phyloP scores from a whole-genome alignment of 2,797 vertebrate genomes.

The Distichodus sexfasciatus region DNA sequence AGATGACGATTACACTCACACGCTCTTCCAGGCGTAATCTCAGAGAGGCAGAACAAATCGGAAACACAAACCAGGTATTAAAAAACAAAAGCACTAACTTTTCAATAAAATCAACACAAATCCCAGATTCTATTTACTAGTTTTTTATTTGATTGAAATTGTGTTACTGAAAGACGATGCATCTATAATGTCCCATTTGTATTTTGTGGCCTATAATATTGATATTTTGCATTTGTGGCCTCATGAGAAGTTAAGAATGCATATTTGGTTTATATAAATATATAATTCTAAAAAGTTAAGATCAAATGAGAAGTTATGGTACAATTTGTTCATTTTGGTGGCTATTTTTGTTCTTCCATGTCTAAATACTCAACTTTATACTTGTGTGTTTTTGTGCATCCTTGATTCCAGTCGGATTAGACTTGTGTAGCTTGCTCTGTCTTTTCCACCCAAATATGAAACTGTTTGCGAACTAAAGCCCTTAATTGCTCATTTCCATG shows the following conservation, averaged over 20 bases:
- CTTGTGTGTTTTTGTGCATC: conserved; percentile 8
- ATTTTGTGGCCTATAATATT: not conserved
- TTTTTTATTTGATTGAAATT: not conserved
- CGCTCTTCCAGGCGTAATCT: conserved; percentile 47
- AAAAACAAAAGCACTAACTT: too few relatives aligned
- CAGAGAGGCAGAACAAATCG: not conserved
- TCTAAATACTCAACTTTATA: conserved; percentile 29
- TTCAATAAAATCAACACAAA: conserved; percentile 48
- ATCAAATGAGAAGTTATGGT: conserved; percentile 1
- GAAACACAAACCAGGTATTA: conserved; percentile 39
- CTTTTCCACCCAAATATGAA: not conserved
- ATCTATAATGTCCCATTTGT: not conserved
- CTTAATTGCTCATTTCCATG: not conserved
- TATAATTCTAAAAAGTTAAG: too few relatives aligned
- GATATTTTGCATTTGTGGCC: not conserved
- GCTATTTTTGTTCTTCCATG: conserved; percentile 11
- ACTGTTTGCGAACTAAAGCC: not conserved
- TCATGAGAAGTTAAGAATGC: not conserved
- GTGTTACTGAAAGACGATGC: not conserved
- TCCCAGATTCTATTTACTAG: not conserved
- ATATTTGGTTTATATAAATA: too few relatives aligned
- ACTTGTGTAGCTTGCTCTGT: not conserved
- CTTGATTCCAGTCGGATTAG: conserved; percentile 2
- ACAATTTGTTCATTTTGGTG: conserved; percentile 2
- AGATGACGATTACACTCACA: conserved; percentile 57